Base-by-base conservation (phyloP, 2,113 vertebrate species). In the Sinocyclocheilus grahami region DNA sequence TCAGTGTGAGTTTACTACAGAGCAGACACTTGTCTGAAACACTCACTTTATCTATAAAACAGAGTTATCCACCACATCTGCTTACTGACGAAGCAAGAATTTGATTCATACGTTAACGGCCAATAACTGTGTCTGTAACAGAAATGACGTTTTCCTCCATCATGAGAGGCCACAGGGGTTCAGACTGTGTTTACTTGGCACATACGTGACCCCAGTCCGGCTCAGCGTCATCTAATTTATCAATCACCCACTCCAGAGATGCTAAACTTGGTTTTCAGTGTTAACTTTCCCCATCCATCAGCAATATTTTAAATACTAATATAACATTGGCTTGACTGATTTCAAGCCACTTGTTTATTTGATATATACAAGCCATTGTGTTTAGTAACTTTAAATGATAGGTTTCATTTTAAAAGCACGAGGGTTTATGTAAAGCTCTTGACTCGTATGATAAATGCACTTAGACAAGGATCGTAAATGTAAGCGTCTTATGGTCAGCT, bases 121-220 rank as follows among this genome's bases (percentile, higher is more conserved):
- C 82, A 74, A 82, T 53, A 39, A 62, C 53, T 84, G 71, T 77
- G 79, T 84, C 80, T 80, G 76, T 75, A 86, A 83, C 84, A n/a
- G 63, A 85, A 76, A 58, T 75, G 3, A 79, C 42, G 16, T 77
- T 80, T 86, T 20, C 39, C 78, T 87, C 86, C 39, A 67, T 62
- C 80, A 85, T 67, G 71, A 63, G 55, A 85, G 67, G 85, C 85
- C 76, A 58, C 39, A 82, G 87, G 76, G 79, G 79, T 75, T 72
- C 72, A 10, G 42, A 69, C 62, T 87, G 20, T 89, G 58, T 87
- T 87, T 86, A 71, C 85, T 75, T 84, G 86, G 81, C 87, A 82
- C 82, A 78, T 82, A 51, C 60, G 13, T 87, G 87, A 86, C 89
- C 79, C n/a, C 72, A 69, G 53, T 76, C 63, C n/a, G n/a, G 87